phyloP scores from a whole-genome alignment of 2,797 vertebrate species.

The Gymnothorax javanicus region DNA sequence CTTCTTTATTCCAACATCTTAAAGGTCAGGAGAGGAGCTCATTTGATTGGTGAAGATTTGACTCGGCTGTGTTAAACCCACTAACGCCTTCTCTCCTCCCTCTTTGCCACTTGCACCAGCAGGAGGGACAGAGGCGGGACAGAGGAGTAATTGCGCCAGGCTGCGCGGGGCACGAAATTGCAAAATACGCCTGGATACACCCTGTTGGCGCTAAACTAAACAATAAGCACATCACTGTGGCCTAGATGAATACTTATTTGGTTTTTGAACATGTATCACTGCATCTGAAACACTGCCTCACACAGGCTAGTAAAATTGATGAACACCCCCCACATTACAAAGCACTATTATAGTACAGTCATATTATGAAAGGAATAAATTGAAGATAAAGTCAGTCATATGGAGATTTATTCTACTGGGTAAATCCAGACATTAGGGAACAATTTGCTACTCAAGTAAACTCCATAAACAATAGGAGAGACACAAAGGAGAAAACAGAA shows the following conservation, averaged over 20 bases:
- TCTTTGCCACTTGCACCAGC: no score
- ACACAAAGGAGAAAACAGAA: conserved; percentile 18
- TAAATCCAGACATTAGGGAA: conserved; percentile 49
- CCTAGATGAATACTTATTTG: conserved; percentile 32
- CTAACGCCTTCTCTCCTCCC: no score
- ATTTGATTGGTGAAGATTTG: no score
- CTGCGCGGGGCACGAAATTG: no score
- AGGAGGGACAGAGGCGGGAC: no score
- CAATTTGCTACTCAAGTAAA: conserved; percentile 40
- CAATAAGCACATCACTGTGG: background rate
- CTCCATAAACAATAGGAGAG: conserved; percentile 13
- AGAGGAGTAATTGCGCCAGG: no score
- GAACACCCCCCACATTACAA: conserved; percentile 63
- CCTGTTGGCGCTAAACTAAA: no score
- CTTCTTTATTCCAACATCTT: no score
- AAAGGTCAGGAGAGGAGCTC: no score
- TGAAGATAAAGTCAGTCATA: conserved; percentile 45
- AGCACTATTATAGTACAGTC: conserved; percentile 52
- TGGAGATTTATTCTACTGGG: conserved; percentile 43
- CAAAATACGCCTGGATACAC: no score
- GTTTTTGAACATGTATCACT: conserved; percentile 19
- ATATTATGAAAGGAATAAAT: conserved; percentile 53
- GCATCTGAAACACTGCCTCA: conserved; percentile 36
- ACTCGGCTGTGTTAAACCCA: no score
- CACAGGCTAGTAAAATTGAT: conserved; percentile 63